Evolutionary conservation across 2,797 vertebrate species (phyloP).

Genomic region (Myotis findleyi): DNA sequence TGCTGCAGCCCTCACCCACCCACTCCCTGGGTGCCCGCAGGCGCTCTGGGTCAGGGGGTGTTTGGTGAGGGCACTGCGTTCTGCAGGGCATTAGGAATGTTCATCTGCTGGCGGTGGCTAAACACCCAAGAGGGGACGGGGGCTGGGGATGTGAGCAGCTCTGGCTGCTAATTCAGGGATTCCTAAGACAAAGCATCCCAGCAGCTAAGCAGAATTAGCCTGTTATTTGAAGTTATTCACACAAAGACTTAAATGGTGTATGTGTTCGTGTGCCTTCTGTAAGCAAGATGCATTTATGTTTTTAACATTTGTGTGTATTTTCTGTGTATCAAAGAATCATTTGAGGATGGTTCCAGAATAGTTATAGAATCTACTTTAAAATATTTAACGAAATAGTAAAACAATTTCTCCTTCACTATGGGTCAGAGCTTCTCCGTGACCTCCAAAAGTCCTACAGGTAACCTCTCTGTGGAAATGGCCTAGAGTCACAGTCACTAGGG

Average conservation of each 20-base stretch:
- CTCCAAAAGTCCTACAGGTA: background rate
- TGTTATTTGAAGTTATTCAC: background rate
- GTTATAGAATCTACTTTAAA: background rate
- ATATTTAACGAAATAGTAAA: background rate
- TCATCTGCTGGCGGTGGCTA: background rate
- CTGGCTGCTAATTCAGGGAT: background rate
- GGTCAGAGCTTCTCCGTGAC: background rate
- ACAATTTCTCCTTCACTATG: background rate
- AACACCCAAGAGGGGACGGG: background rate
- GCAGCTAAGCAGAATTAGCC: background rate
- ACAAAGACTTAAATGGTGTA: background rate
- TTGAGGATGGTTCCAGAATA: background rate
- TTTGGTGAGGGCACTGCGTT: background rate
- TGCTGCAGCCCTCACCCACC: background rate
- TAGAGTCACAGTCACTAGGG: background rate
- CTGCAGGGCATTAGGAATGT: background rate
- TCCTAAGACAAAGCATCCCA: background rate
- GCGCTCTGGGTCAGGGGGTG: background rate
- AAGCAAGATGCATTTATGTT: background rate
- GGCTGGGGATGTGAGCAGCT: background rate
- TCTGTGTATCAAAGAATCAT: background rate
- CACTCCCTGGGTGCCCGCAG: background rate
- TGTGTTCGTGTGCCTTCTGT: background rate
- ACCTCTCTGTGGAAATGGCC: background rate
- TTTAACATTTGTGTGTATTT: background rate